Conservation (phyloP, 2,113 vertebrate species). For the Nothobranchius furzeri region DNA sequence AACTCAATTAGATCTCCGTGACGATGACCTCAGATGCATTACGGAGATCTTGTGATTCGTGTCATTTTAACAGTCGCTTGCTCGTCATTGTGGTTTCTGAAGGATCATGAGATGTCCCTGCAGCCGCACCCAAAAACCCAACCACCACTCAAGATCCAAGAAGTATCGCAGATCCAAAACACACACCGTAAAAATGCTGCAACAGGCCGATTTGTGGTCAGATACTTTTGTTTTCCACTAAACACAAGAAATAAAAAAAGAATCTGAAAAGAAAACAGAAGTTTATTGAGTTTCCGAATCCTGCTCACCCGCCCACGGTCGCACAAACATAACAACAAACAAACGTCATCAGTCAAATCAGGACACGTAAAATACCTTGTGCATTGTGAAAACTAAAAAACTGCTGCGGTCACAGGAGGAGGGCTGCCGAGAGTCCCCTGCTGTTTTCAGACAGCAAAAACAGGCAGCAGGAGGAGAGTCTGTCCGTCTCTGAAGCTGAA, state of each 20-base stretch:
- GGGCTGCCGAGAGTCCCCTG: neutral
- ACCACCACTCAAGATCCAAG: neutral
- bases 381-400: constrained; percentile 44
- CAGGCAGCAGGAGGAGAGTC: constrained; percentile 21
- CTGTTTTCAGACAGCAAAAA: neutral
- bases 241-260: neutral
- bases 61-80: constrained; percentile 4
- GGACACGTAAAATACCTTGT: constrained; percentile 63
- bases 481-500: constrained; percentile 43
- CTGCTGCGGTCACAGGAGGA: constrained; percentile 36
- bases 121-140: constrained; percentile 37
- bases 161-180: constrained; percentile 3
- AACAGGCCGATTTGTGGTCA: no score
- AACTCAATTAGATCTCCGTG: no score
- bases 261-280: constrained; percentile 79
- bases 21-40: constrained; percentile 12
- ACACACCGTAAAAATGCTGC: neutral
- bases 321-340: constrained; percentile 61
- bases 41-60: constrained; percentile 31
- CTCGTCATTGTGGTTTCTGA: constrained; percentile 23
- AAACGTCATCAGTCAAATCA: constrained; percentile 59
- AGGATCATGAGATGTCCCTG: constrained; percentile 48
- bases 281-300: constrained; percentile 82
- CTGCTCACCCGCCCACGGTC: constrained; percentile 70
- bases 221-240: no score